Evolutionary conservation across 2,888 invertebrate genomes (phyloP), one percentile per base, ranked within the genome.

Genomic region (Dynastes maya): DNA sequence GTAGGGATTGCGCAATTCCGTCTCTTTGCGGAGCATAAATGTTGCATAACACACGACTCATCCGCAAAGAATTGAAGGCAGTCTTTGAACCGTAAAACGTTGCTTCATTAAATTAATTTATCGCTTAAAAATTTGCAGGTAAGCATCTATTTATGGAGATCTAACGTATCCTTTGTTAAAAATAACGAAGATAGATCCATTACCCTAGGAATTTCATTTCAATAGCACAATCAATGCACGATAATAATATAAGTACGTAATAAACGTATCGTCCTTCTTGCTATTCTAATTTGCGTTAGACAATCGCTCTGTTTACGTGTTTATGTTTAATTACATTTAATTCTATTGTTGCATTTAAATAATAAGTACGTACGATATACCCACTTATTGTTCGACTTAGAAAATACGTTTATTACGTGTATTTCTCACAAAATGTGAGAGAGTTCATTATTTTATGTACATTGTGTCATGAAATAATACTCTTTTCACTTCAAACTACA

Each of bases 101-200:
- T 74, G 61, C 61, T 74, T 74, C 72, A 74, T 74, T 74, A 74
- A 74, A 74, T 74, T 74, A 61, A 74, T 74, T 74, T 61, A 74
- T 61, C 29, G 61, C 49, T 27, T 40, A 16, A 61, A 61, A 61
- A 40, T 55, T 74, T 45, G 27, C 49, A 49, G 27, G 61, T 45
- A 74, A 49, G 37, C 55, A 58, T 53, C 16, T 58, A 53, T 70
- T 70, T 70, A 71, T 71, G 53, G 71, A 71, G 3, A 40, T 49
- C 40, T n/a, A 65, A 53, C 49, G 40, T 61, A 37, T 37, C 3
- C 61, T 74, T 74, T 63, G 61, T 61, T 74, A 11, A 45, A 53
- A 27, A 27, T 45, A 67, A 71, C 29, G 53, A 37, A 32, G 16
- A 37, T 40, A 40, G 71, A 55, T 58, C 55, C 9, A 71, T 53